Evolutionary conservation across 2,888 invertebrate species (phyloP), one percentile per base, ranked within the genome.

Genomic region (Synanthedon vespiformis): DNA sequence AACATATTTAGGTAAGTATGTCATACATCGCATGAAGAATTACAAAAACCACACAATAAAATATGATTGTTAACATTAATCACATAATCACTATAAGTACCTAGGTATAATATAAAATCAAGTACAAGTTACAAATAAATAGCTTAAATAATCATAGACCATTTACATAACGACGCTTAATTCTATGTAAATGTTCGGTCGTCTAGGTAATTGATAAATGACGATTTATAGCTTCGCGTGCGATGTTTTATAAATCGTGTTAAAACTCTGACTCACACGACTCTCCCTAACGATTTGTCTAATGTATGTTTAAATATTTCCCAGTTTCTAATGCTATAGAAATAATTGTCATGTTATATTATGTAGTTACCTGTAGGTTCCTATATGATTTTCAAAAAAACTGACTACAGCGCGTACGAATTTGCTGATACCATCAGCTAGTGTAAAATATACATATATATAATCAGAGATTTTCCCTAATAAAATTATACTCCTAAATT

Each of bases 201-300:
- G 58, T 34, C 34, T 34, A 34, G 61, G 63, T 75, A 74, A 79
- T 76, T 68, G 72, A 70, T 74, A 72, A 63, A 62, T 58, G 59
- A 50, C 61, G 62, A 61, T 74, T 72, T 72, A 73, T 65, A 65
- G 62, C 63, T 68, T 83, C 68, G 80, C 81, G 75, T 81, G 82
- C 68, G 77, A 79, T 76, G 75, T 78, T 70, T 74, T 74, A 78
- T 80, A 74, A 78, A 79, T 80, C 70, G 74, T 68, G 8, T 44
- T n/a, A 13, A 14, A 44, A 48, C 72, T 67, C 61, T 61, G 64
- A 74, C 65, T 70, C 69, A 72, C 68, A 70, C 70, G 5, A 72
- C 65, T 65, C 63, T 61, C 67, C 66, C 68, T 64, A 67, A 72
- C 74, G 67, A 79, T 80, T 79, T 76, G 68, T 73, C 67, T 78